phyloP scores from a whole-genome alignment of 2,888 invertebrate species.

The Hartigia nigra region DNA sequence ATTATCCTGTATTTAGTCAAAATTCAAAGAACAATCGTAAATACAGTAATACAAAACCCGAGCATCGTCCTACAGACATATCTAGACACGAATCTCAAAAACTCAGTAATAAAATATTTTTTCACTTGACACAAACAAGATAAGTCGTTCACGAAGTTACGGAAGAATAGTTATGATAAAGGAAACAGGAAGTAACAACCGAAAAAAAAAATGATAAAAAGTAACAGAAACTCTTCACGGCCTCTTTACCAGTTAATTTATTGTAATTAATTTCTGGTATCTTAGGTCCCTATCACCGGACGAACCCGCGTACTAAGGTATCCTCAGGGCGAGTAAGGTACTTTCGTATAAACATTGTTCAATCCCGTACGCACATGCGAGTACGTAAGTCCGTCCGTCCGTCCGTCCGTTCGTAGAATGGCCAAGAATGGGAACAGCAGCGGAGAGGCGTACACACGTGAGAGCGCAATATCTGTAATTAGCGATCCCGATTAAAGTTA shows the following conservation, averaged over 20 bases:
- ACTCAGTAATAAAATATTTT: background rate
- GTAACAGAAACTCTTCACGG: conserved; percentile 40
- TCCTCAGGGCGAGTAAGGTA: conserved; percentile 29
- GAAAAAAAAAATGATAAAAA: background rate
- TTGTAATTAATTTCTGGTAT: conserved; percentile 65
- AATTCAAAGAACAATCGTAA: background rate
- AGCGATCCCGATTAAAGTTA: conserved; percentile 65
- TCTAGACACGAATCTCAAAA: background rate
- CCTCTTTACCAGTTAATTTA: conserved; percentile 65
- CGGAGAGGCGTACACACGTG: conserved; percentile 49
- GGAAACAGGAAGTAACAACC: background rate
- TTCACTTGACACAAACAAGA: background rate
- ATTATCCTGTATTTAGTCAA: background rate
- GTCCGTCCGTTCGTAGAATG: conserved; percentile 43
- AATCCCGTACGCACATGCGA: conserved; percentile 32
- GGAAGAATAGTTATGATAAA: background rate
- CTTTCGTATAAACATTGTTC: conserved; percentile 51
- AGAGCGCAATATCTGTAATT: conserved; percentile 61
- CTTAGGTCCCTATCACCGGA: conserved; percentile 53
- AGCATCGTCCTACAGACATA: background rate
- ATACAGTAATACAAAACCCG: background rate
- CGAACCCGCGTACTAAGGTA: conserved; percentile 35
- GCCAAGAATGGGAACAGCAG: conserved; percentile 56
- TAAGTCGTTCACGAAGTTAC: background rate
- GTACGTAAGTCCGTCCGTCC: conserved; percentile 26